These are phyloP conservation scores for Lutjanus argentimaculatus DNA, from an alignment of 2,797 vertebrate species.

Conservation along the genomic window DNA sequence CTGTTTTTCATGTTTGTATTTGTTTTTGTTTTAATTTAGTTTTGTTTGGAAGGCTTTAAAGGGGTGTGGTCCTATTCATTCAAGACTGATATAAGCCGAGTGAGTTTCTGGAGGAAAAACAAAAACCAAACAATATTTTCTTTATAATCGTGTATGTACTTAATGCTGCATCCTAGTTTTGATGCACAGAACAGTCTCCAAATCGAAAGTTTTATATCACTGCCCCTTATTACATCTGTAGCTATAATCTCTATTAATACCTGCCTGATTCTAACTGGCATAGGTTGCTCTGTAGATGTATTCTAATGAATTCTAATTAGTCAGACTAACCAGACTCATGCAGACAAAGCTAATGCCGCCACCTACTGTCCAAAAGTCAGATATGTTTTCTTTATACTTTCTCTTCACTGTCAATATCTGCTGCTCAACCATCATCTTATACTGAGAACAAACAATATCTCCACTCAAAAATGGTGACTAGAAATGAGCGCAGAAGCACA, in stretches of 20 bases:
- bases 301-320: slow-evolving; percentile 4
- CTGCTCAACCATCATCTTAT: too few species aligned
- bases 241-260: slow-evolving; percentile 4
- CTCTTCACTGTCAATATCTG: background rate
- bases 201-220: background rate
- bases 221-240: background rate
- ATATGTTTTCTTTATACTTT: slow-evolving; percentile 4
- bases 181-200: slow-evolving; percentile 1
- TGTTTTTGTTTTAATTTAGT: slow-evolving; percentile 27
- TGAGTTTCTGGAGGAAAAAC: slow-evolving; percentile 14
- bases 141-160: background rate
- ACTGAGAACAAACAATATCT: too few species aligned
- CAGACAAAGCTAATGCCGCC: slow-evolving; percentile 3
- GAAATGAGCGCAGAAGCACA: background rate
- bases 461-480: background rate
- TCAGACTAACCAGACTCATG: background rate
- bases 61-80: slow-evolving; percentile 1
- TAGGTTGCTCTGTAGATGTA: background rate
- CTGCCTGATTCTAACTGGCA: background rate
- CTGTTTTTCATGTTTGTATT: slow-evolving; percentile 54
- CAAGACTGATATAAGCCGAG: background rate
- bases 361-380: slow-evolving; percentile 29
- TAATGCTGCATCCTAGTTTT: slow-evolving; percentile 3
- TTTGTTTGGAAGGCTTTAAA: slow-evolving; percentile 35
- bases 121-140: slow-evolving; percentile 6